Percentiles rank a stretch among this genome's conserved stretches.
These are phyloP conservation scores for Galendromus occidentalis DNA, from an alignment of 1,140 invertebrate genomes.

Conservation along the genomic window DNA sequence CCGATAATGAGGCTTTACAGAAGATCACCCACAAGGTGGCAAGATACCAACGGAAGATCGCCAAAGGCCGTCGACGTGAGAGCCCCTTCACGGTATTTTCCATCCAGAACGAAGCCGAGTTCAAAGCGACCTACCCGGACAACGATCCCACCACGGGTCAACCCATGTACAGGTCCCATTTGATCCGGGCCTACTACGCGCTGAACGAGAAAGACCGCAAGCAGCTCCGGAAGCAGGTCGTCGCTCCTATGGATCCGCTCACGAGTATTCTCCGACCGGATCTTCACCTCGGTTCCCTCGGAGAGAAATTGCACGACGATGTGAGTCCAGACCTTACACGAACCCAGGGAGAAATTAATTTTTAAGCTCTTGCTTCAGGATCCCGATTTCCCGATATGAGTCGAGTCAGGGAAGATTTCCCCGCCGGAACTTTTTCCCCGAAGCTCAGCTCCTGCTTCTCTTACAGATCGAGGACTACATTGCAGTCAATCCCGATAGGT, in stretches of 20 bases:
- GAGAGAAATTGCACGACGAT: conserved; percentile 50
- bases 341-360: neutral
- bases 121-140: neutral
- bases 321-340: no score
- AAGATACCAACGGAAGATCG: neutral
- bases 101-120: neutral
- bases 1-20: conserved; percentile 27
- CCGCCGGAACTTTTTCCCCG: no score
- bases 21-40: conserved; percentile 27
- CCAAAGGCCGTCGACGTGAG: neutral
- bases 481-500: conserved; percentile 23
- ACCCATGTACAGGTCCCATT: neutral
- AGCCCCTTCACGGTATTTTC: neutral
- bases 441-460: neutral
- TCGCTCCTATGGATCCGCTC: conserved; percentile 38
- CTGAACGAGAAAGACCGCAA: conserved; percentile 21
- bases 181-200: neutral
- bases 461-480: conserved; percentile 40
- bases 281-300: conserved; percentile 46
- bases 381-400: neutral
- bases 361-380: neutral
- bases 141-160: neutral
- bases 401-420: no score
- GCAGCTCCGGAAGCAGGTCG: conserved; percentile 19
- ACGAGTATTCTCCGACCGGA: conserved; percentile 45